These are phyloP conservation scores for Ethmia dodecea DNA, from an alignment of 2,888 invertebrate genomes.

Conservation along the genomic window DNA sequence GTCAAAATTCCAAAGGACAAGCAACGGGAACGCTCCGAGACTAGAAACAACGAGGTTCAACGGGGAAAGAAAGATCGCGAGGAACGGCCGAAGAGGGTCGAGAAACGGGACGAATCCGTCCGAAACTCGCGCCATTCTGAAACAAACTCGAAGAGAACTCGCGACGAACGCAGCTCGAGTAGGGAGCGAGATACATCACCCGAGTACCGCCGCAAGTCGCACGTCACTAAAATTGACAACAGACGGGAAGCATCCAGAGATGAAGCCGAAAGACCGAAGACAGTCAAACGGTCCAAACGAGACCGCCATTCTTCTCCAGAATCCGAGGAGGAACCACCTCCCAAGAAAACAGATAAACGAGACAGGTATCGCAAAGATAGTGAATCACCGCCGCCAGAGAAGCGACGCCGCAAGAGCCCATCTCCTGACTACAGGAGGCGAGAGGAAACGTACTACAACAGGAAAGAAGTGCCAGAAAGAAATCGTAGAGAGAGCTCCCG, in stretches of 20 bases:
- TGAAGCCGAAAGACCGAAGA: conserved; percentile 29
- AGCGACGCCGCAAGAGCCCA: conserved; percentile 46
- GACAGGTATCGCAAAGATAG: conserved; percentile 43
- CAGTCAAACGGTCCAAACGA: conserved; percentile 40
- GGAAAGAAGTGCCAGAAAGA: conserved; percentile 27
- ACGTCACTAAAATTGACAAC: conserved; percentile 53
- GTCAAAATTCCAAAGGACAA: conserved; percentile 51
- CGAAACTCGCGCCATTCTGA: conserved; percentile 33
- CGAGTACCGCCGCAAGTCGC: conserved; percentile 45
- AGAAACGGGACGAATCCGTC: conserved; percentile 42
- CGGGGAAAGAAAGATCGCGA: conserved; percentile 58
- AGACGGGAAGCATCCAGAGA: conserved; percentile 43
- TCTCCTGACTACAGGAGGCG: conserved; percentile 38
- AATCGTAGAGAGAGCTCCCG: conserved; percentile 31
- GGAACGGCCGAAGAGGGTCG: conserved; percentile 57
- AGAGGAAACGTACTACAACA: conserved; percentile 38
- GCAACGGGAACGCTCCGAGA: conserved; percentile 45
- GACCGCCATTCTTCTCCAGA: conserved; percentile 38
- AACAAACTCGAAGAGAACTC: conserved; percentile 30
- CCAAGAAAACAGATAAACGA: conserved; percentile 30
- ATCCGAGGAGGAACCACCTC: conserved; percentile 41
- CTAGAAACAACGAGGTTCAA: conserved; percentile 44
- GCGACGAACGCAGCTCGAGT: conserved; percentile 42
- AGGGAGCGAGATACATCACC: conserved; percentile 39
- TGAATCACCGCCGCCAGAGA: conserved; percentile 52